Conservation (phyloP, 2,113 vertebrate species). For the Tyrannus savana region DNA sequence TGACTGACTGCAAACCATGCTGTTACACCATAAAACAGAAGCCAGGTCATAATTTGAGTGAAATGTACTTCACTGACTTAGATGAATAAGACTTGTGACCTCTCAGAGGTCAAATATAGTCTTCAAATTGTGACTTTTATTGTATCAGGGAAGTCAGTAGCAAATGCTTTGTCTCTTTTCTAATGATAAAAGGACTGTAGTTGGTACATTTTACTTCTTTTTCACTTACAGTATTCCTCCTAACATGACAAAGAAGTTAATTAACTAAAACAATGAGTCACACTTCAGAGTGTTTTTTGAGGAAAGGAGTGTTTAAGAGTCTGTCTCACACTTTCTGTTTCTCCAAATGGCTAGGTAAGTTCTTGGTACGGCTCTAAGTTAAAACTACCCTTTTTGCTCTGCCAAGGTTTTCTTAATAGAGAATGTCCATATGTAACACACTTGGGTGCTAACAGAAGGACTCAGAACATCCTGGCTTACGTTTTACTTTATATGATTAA, state of each 20-base stretch:
- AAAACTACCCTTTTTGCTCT: not conserved
- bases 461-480: not conserved
- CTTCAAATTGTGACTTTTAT: not conserved
- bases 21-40: not conserved
- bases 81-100: not conserved
- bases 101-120: not conserved
- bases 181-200: not conserved
- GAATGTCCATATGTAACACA: not conserved
- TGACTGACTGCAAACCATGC: not conserved
- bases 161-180: not conserved
- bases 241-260: not conserved
- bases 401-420: not conserved
- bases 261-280: not conserved
- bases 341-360: not conserved
- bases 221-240: not conserved
- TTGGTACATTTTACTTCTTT: not conserved
- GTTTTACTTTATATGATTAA: not conserved
- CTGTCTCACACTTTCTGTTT: not conserved
- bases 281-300: not conserved
- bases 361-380: not conserved
- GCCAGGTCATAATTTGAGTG: not conserved
- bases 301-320: not conserved
- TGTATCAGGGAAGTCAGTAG: not conserved
- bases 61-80: not conserved
- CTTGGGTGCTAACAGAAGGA: not conserved